These are phyloP conservation scores for Chloroceryle amazona DNA, from an alignment of 2,797 vertebrate species.

Conservation along the genomic window DNA sequence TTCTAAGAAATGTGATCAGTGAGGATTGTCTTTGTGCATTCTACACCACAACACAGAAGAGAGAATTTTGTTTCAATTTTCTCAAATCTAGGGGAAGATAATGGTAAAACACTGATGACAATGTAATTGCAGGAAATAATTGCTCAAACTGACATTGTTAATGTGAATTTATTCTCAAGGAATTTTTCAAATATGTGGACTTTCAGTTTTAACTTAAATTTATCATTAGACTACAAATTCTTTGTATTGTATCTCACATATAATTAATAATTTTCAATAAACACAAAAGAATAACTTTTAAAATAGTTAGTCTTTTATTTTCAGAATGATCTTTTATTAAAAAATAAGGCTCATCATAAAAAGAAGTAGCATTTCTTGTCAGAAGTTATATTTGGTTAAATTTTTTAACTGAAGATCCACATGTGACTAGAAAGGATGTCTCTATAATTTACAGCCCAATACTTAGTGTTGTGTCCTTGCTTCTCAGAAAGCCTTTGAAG, in stretches of 20 bases:
- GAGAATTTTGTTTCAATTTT: background rate
- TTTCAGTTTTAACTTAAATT: slow-evolving; percentile 10
- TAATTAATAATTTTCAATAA: slow-evolving; percentile 4
- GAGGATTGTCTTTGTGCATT: background rate
- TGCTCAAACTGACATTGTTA: background rate
- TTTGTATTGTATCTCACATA: background rate
- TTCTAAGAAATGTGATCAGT: background rate
- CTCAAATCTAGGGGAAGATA: background rate
- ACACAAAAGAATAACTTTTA: background rate
- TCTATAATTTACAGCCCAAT: background rate
- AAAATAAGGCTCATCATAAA: background rate
- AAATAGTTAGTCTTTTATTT: background rate
- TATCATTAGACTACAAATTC: background rate
- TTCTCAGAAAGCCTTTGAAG: background rate
- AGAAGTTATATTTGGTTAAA: background rate
- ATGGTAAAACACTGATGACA: background rate
- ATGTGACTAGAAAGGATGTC: background rate
- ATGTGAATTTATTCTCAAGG: background rate
- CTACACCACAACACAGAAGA: background rate
- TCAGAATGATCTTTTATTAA: background rate
- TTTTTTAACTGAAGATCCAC: background rate
- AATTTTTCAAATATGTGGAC: background rate
- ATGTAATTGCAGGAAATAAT: background rate
- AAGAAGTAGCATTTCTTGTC: background rate
- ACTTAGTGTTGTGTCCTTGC: background rate